These are phyloP conservation scores for Delphinus delphis DNA, from an alignment of 2,113 vertebrate species.

Conservation along the genomic window DNA sequence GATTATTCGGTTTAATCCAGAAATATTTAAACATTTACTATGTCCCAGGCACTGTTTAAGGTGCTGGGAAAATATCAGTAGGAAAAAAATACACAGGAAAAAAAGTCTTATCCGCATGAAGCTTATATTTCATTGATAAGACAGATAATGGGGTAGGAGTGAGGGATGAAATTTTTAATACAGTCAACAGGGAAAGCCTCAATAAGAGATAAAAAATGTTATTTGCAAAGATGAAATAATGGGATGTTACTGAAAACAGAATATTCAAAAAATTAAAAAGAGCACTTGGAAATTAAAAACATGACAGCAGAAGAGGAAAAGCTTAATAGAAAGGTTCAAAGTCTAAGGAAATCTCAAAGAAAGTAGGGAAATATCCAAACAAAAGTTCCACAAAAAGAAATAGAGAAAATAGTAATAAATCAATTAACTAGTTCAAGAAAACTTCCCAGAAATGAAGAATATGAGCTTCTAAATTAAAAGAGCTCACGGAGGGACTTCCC, in stretches of 20 bases:
- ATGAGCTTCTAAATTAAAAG: conserved; percentile 18
- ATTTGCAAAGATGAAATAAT: conserved; percentile 31
- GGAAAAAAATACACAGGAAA: neutral
- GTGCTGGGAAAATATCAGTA: neutral
- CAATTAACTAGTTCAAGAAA: conserved; percentile 24
- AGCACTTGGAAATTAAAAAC: conserved; percentile 49
- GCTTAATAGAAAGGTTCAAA: conserved; percentile 43
- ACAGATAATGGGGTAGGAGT: neutral
- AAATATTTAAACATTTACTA: conserved; percentile 27
- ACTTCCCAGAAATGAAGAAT: conserved; percentile 36
- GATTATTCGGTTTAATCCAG: neutral
- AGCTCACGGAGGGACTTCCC: neutral
- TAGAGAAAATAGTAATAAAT: neutral
- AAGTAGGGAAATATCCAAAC: neutral
- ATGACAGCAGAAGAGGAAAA: conserved; percentile 37
- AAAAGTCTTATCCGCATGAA: neutral
- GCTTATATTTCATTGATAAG: conserved; percentile 21
- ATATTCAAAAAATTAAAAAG: conserved; percentile 45
- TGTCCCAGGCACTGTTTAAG: neutral
- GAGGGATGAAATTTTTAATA: conserved; percentile 19
- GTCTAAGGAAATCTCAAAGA: neutral
- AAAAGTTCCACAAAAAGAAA: conserved; percentile 46
- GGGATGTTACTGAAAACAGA: neutral
- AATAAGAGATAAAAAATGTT: neutral
- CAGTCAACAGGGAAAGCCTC: conserved; percentile 1